These are phyloP conservation scores for Listrodromus nycthemerus DNA, from an alignment of 2,888 invertebrate genomes.

Conservation along the genomic window DNA sequence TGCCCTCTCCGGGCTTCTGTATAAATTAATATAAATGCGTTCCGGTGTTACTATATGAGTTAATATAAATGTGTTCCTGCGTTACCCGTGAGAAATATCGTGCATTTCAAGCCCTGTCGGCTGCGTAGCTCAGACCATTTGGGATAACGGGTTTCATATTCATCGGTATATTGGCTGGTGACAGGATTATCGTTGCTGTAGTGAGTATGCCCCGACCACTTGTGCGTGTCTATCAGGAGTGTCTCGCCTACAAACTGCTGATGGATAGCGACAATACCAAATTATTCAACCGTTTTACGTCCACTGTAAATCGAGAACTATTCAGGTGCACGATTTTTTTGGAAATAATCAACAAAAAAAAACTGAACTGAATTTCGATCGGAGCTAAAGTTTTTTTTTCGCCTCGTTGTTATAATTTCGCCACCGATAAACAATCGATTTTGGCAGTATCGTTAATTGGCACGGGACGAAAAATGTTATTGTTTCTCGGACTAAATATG, in stretches of 20 bases:
- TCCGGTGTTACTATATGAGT: not conserved
- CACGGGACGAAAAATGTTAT: too few species aligned
- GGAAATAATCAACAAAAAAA: too few species aligned
- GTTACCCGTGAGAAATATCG: not conserved
- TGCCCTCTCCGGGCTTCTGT: not conserved
- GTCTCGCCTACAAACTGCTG: slow-evolving; percentile 44
- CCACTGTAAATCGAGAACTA: not conserved
- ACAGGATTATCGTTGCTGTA: slow-evolving; percentile 48
- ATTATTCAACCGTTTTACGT: slow-evolving; percentile 11
- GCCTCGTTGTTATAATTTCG: too few species aligned
- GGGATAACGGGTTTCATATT: slow-evolving; percentile 27
- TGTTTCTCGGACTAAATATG: too few species aligned
- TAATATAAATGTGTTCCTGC: not conserved
- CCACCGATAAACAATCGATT: too few species aligned
- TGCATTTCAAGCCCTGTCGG: not conserved
- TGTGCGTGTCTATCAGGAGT: slow-evolving; percentile 20
- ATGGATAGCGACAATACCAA: slow-evolving; percentile 57
- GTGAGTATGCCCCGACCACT: not conserved
- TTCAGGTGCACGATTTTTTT: too few species aligned
- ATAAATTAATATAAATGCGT: not conserved
- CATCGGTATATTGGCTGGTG: slow-evolving; percentile 43
- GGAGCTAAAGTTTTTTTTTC: too few species aligned
- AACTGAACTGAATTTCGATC: too few species aligned
- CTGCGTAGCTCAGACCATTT: slow-evolving; percentile 19
- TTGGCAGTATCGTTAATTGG: too few species aligned